phyloP scores from a whole-genome alignment of 2,113 vertebrate genomes.

The Neodontobutis hainanensis region DNA sequence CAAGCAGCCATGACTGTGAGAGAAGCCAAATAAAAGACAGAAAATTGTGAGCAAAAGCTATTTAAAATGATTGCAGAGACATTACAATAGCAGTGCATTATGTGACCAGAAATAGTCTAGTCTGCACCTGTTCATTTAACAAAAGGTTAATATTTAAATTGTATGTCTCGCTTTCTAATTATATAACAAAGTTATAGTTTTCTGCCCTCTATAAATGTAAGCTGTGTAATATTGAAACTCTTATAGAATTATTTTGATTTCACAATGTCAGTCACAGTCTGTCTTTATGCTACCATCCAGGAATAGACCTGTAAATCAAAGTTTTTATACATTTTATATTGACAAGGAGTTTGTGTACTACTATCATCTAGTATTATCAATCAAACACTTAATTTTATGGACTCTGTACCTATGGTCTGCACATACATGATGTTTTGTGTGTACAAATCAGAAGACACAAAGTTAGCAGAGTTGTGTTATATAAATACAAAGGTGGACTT shows the following conservation, averaged over 20 bases:
- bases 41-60: not conserved
- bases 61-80: conserved; percentile 6
- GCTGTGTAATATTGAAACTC: not conserved
- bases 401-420: no score
- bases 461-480: no score
- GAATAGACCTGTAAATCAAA: no score
- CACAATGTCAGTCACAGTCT: no score
- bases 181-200: not conserved
- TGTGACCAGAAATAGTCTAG: not conserved
- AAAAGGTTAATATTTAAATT: not conserved
- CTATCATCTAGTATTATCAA: no score
- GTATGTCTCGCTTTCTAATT: not conserved
- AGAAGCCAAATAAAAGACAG: not conserved
- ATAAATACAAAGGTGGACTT: no score
- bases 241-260: not conserved
- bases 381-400: no score
- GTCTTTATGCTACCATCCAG: no score
- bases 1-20: not conserved
- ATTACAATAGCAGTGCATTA: not conserved
- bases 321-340: no score
- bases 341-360: no score
- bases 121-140: not conserved
- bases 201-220: not conserved
- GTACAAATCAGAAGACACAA: no score
- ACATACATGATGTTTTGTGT: no score